Conservation (phyloP, 2,888 invertebrate species). For the Epirrita christyi region DNA sequence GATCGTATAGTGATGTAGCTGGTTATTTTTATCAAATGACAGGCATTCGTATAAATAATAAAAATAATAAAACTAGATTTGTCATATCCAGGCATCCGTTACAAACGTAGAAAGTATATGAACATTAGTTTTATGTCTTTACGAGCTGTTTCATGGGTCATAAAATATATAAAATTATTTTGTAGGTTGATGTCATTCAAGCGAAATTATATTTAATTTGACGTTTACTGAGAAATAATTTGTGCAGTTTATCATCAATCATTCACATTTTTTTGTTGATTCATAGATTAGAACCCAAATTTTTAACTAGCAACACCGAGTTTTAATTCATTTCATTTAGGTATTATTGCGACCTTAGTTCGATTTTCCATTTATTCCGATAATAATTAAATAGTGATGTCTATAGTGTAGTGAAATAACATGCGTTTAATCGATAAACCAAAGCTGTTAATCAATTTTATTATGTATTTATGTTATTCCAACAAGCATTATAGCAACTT, state of each 20-base stretch:
- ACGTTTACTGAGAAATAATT: conserved; percentile 10
- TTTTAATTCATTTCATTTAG: too few relatives aligned
- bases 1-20: background rate
- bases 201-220: conserved; percentile 27
- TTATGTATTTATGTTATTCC: too few relatives aligned
- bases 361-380: too few relatives aligned
- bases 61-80: conserved; percentile 37
- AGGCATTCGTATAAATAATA: conserved; percentile 25
- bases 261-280: conserved; percentile 1
- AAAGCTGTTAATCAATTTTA: too few relatives aligned
- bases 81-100: conserved; percentile 38
- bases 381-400: too few relatives aligned
- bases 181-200: conserved; percentile 52
- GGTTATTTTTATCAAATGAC: conserved; percentile 29
- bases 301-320: too few relatives aligned
- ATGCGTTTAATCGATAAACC: too few relatives aligned
- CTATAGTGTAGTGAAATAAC: too few relatives aligned
- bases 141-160: conserved; percentile 53
- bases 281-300: too few relatives aligned
- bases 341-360: too few relatives aligned
- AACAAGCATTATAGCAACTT: conserved; percentile 19
- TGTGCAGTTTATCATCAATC: background rate
- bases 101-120: conserved; percentile 27
- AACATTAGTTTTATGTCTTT: conserved; percentile 41
- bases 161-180: conserved; percentile 54